phyloP scores from a whole-genome alignment of 1,140 invertebrate genomes.

The Pseudomyrmex pallidus region DNA sequence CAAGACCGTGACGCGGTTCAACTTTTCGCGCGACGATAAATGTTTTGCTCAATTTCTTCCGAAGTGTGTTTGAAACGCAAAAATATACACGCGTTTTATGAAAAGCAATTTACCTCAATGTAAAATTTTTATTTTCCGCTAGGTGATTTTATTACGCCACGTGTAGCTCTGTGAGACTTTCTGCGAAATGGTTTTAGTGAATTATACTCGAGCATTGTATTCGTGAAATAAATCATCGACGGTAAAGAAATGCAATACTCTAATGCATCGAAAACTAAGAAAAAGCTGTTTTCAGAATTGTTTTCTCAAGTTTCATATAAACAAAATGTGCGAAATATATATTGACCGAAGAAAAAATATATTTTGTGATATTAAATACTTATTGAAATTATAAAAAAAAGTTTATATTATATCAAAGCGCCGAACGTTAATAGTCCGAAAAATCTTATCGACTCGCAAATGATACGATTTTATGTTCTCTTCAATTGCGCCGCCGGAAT shows the following conservation, averaged over 20 bases:
- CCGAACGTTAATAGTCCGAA: not conserved
- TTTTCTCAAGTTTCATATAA: not conserved
- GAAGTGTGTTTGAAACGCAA: too few species aligned
- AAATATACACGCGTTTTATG: not conserved
- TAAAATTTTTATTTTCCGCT: too few species aligned
- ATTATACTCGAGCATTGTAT: not conserved
- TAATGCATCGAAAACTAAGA: not conserved
- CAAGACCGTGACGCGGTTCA: not conserved
- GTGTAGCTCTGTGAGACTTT: not conserved
- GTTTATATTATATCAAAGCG: not conserved
- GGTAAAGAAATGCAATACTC: not conserved
- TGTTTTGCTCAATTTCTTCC: not conserved
- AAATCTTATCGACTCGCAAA: conserved; percentile 5
- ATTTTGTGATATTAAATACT: too few species aligned
- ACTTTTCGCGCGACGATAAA: not conserved
- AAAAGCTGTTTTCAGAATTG: not conserved
- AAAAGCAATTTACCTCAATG: not conserved
- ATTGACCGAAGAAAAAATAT: too few species aligned
- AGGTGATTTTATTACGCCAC: not conserved
- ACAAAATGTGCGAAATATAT: not conserved
- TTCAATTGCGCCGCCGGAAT: not conserved
- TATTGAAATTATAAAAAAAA: not conserved
- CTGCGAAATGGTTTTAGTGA: not conserved
- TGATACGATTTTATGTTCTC: conserved; percentile 6
- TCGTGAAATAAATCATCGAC: not conserved